Base-by-base conservation (phyloP, 2,888 invertebrate genomes). In the Eudasyphora cyanicolor region DNA sequence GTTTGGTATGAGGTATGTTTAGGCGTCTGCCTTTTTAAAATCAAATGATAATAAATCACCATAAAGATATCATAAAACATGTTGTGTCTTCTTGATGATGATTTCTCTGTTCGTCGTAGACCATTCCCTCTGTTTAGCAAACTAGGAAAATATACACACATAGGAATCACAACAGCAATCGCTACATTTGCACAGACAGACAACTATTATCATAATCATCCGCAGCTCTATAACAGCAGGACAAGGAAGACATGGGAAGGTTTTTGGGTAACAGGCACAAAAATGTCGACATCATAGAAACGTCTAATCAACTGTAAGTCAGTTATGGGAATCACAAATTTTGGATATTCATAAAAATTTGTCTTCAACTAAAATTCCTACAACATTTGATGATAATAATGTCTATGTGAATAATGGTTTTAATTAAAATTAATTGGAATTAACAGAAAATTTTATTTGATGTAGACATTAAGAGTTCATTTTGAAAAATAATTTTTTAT, bases 11-110 rank as follows among this genome's bases (percentile, higher is more conserved):
- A 67, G 42, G 21, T 67, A 78, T 81, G 83, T 81, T 84, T 78
- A 84, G 83, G 83, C 76, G 84, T 82, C 82, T 85, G 86, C 86
- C 86, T 86, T 84, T 86, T 90, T 90, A 89, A 90, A 90, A 90
- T 90, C 90, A 90, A 90, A 90, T 90, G 90, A 90, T 90, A 90
- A 90, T 90, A 90, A 90, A 90, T 90, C 90, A 90, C 89, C 88
- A 88, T 86, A 88, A 78, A 89, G 90, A 90, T 90, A 90, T 90
- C 90, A 90, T 90, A 90, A 90, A 90, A 90, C 89, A 90, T 90
- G 90, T 87, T 90, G 87, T 85, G 84, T 88, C 62, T 76, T 71
- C 27, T 76, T 67, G 76, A 60, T 73, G 84, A 64, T 64, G 64
- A 64, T 67, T 38, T 42, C 8, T 38, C 14, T n/a, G 42, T 24